A percentile compares a stretch with the other conserved stretches of the same genome.
Evolutionary conservation across 2,888 invertebrate species (phyloP).

Genomic region (Aphrophora alni): DNA sequence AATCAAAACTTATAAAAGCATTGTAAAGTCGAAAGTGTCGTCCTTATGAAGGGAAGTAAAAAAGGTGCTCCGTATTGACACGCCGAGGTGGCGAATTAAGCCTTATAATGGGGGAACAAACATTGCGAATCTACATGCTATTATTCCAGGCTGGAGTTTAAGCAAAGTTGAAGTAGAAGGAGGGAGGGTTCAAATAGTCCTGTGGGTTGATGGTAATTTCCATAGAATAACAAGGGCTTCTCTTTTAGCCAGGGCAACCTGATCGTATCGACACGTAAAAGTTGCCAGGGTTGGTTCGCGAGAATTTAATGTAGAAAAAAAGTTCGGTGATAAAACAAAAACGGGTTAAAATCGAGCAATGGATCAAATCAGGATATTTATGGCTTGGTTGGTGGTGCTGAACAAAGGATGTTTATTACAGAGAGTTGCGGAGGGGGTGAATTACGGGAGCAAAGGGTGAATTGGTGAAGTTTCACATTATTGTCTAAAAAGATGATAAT

Average conservation of each 20-base stretch:
- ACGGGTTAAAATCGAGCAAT: neutral
- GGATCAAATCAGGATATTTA: constrained; percentile 9
- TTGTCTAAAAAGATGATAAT: neutral
- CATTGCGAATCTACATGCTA: constrained; percentile 15
- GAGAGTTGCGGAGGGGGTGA: neutral
- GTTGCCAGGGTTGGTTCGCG: neutral
- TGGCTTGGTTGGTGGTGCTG: neutral
- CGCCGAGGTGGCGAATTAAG: neutral
- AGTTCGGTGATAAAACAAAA: neutral
- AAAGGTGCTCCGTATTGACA: constrained; percentile 7
- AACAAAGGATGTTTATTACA: neutral
- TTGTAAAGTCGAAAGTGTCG: constrained; percentile 2
- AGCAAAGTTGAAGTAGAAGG: neutral
- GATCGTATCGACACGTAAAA: neutral
- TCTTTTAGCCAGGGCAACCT: neutral
- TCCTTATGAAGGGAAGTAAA: neutral
- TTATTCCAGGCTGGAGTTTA: neutral
- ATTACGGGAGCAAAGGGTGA: neutral
- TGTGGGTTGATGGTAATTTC: constrained; percentile 2
- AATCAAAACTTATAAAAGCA: constrained; percentile 3
- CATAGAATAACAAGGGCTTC: constrained; percentile 24
- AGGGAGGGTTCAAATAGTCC: neutral
- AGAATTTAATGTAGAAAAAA: neutral
- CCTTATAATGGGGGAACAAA: neutral
- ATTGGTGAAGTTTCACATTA: neutral